Evolutionary conservation across 2,888 invertebrate species (phyloP).

Genomic region (Eristalis arbustorum): DNA sequence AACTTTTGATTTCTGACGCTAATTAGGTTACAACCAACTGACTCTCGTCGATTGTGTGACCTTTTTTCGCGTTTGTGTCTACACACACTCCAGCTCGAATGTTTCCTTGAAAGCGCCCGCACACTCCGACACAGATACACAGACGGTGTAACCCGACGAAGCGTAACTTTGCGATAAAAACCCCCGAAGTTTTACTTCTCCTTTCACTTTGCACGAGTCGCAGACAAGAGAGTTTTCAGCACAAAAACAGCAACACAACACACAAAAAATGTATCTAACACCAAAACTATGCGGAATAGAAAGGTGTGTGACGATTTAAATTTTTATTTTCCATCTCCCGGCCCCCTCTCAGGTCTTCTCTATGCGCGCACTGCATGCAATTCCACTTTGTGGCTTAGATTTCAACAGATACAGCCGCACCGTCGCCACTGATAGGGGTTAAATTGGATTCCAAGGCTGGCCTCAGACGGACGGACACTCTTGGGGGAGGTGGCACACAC

Average conservation of each 20-base stretch:
- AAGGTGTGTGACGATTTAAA: slow-evolving; percentile 60
- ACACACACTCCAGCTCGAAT: not conserved
- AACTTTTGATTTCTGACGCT: slow-evolving; percentile 66
- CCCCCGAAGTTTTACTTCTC: slow-evolving; percentile 46
- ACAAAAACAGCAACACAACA: not conserved
- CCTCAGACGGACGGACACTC: not conserved
- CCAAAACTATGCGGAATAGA: slow-evolving; percentile 62
- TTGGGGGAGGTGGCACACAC: not conserved
- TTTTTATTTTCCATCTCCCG: not conserved
- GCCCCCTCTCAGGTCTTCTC: not conserved
- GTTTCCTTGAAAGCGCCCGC: slow-evolving; percentile 1
- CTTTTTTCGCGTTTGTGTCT: no score
- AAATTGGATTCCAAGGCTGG: slow-evolving; percentile 31
- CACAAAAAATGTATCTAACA: slow-evolving; percentile 32
- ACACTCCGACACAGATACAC: not conserved
- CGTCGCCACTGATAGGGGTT: slow-evolving; percentile 51
- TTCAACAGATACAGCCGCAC: slow-evolving; percentile 27
- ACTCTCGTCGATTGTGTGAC: slow-evolving; percentile 44
- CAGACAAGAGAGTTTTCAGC: slow-evolving; percentile 11
- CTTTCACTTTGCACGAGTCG: slow-evolving; percentile 54
- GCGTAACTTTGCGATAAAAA: slow-evolving; percentile 35
- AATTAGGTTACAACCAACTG: slow-evolving; percentile 53
- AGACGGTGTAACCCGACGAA: slow-evolving; percentile 18
- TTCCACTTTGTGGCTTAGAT: slow-evolving; percentile 33
- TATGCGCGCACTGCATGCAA: slow-evolving; percentile 20